These are phyloP conservation scores for Steinernema carpocapsae DNA, from an alignment of 2,888 invertebrate species.

Conservation along the genomic window DNA sequence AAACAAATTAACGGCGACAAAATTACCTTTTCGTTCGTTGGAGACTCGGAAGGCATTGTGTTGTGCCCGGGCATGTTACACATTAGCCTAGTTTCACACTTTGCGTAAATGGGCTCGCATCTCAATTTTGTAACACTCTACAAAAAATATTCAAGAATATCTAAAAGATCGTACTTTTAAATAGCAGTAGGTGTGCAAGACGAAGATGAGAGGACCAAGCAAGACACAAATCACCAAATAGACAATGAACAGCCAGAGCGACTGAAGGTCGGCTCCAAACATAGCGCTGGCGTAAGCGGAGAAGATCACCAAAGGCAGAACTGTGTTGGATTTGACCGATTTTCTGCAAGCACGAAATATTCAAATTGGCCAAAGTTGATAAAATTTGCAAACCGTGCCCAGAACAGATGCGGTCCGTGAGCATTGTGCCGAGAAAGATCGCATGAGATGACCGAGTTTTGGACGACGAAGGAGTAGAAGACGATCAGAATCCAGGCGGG, in stretches of 20 bases:
- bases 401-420: slow-evolving; percentile 39
- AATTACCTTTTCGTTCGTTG: not conserved
- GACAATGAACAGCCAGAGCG: slow-evolving; percentile 41
- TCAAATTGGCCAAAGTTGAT: not conserved
- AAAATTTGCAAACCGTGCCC: slow-evolving; percentile 39
- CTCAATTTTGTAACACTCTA: slow-evolving; percentile 2
- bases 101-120: slow-evolving; percentile 15
- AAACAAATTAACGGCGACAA: too few species aligned
- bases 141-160: not conserved
- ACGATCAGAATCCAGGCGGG: slow-evolving; percentile 41
- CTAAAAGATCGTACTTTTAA: slow-evolving; percentile 15
- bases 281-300: slow-evolving; percentile 35
- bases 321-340: slow-evolving; percentile 14
- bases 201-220: slow-evolving; percentile 43
- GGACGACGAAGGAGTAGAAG: slow-evolving; percentile 37
- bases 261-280: slow-evolving; percentile 44
- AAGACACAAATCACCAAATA: slow-evolving; percentile 37
- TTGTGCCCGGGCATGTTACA: slow-evolving; percentile 9
- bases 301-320: slow-evolving; percentile 3
- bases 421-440: slow-evolving; percentile 36
- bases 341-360: not conserved
- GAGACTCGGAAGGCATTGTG: not conserved
- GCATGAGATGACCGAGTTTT: slow-evolving; percentile 41
- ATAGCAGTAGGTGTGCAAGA: slow-evolving; percentile 44
- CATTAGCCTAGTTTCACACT: not conserved